These are phyloP conservation scores for Pandemis corylana DNA, from an alignment of 2,888 invertebrate species.

Conservation along the genomic window DNA sequence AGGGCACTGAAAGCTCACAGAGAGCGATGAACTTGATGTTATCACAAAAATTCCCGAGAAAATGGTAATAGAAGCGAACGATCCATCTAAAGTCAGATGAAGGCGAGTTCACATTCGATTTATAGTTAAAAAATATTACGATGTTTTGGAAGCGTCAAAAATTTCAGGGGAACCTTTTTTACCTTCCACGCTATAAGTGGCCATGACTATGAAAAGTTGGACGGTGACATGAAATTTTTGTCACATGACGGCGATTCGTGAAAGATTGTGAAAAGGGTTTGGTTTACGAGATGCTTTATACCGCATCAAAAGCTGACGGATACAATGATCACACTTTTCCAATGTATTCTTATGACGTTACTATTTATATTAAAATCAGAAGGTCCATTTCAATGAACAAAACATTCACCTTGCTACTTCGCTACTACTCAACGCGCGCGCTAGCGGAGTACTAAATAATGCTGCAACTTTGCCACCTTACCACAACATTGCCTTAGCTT, in stretches of 20 bases:
- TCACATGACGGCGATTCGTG: not conserved
- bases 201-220: not conserved
- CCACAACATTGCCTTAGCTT: too few relatives aligned
- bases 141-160: not conserved
- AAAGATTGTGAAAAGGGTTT: not conserved
- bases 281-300: not conserved
- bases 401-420: too few relatives aligned
- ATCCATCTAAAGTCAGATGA: not conserved
- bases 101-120: constrained; percentile 4
- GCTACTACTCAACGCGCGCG: too few relatives aligned
- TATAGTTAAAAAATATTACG: not conserved
- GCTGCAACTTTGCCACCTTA: too few relatives aligned
- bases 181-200: not conserved
- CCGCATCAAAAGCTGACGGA: not conserved
- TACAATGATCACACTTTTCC: not conserved
- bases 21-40: constrained; percentile 26
- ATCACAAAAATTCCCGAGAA: constrained; percentile 34
- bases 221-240: not conserved
- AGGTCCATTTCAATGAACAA: too few relatives aligned
- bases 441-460: too few relatives aligned
- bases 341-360: not conserved
- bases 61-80: constrained; percentile 7
- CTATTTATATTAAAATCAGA: too few relatives aligned
- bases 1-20: constrained; percentile 15
- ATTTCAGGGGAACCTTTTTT: not conserved